Evolutionary conservation across 37 sponge, comb jelly and placozoan species (phyloP).

Genomic region (Aphrocallistes beatrix): DNA sequence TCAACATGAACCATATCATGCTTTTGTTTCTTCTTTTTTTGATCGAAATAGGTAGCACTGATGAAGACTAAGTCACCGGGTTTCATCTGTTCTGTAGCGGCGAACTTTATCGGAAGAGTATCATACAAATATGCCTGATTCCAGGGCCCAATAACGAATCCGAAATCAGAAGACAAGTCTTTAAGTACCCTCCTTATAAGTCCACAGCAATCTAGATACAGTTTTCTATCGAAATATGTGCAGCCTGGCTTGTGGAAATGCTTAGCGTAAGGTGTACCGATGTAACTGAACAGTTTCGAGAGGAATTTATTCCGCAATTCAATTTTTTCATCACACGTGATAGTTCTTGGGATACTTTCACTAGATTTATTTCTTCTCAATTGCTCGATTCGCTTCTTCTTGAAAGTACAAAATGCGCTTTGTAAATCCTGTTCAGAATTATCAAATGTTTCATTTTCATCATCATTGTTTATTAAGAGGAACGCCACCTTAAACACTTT

Average conservation of each 20-base stretch:
- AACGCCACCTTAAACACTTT: too few relatives aligned
- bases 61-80: constrained; percentile 76
- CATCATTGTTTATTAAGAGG: too few relatives aligned
- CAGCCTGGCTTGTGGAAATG: constrained; percentile 53
- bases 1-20: constrained; percentile 80
- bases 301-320: constrained; percentile 42
- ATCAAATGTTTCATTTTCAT: background rate
- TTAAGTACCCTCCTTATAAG: constrained; percentile 45
- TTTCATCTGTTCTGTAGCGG: constrained; percentile 46
- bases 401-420: background rate
- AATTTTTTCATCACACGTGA: constrained; percentile 23
- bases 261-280: constrained; percentile 61
- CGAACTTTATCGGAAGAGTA: constrained; percentile 43
- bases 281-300: constrained; percentile 34
- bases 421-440: background rate
- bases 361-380: background rate
- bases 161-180: constrained; percentile 56
- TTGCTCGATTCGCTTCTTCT: background rate
- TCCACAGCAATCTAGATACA: constrained; percentile 81
- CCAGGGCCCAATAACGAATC: constrained; percentile 59
- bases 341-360: background rate
- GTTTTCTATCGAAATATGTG: background rate
- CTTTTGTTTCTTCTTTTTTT: constrained; percentile 43
- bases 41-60: constrained; percentile 44
- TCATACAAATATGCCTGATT: constrained; percentile 78